Evolutionary conservation across 2,113 vertebrate genomes (phyloP).

Genomic region (Aegithalos caudatus): DNA sequence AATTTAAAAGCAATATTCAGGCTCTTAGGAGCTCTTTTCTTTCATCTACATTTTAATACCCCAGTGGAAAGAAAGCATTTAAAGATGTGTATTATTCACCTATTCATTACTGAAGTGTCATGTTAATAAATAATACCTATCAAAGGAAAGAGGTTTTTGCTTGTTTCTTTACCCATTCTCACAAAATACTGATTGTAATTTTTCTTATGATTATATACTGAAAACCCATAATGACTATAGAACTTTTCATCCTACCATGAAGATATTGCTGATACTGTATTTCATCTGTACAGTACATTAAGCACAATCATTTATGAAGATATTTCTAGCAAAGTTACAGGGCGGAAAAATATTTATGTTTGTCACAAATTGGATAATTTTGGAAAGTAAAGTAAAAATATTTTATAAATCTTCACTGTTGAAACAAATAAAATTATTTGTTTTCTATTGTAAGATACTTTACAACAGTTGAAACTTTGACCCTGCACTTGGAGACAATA

Average conservation of each 20-base stretch:
- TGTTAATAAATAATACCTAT: constrained; percentile 17
- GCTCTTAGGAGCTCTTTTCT: background rate
- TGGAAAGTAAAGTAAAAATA: background rate
- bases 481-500: background rate
- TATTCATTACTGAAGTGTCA: background rate
- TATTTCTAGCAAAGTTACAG: background rate
- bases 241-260: background rate
- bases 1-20: constrained; percentile 11
- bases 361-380: background rate
- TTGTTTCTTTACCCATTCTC: background rate
- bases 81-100: background rate
- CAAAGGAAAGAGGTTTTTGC: background rate
- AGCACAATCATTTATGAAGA: background rate
- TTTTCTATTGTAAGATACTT: background rate
- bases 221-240: background rate
- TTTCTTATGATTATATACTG: background rate
- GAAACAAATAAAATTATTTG: background rate
- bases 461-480: background rate
- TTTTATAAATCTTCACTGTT: background rate
- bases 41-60: background rate
- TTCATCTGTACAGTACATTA: background rate
- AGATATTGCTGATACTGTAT: background rate
- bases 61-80: background rate
- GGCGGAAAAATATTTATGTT: background rate
- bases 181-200: background rate